A percentile compares a stretch with the other conserved stretches of the same genome.
These are phyloP conservation scores for Chaetoderma sp. DNA, from an alignment of 2,888 invertebrate species.

Conservation along the genomic window DNA sequence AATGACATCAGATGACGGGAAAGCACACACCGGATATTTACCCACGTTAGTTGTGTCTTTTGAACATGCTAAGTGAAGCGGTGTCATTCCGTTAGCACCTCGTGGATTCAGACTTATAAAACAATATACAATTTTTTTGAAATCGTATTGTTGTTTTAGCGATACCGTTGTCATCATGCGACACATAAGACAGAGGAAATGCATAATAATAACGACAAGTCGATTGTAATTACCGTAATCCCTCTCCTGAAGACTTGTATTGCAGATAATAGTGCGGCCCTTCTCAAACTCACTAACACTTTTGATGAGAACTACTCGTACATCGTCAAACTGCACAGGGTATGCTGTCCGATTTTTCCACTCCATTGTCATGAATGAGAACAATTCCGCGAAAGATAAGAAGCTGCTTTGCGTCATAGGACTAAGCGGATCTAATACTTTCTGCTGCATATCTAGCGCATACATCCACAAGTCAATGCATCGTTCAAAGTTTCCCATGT, in stretches of 20 bases:
- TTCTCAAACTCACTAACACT: constrained; percentile 75
- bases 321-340: constrained; percentile 84
- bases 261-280: constrained; percentile 68
- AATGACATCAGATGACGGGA: constrained; percentile 79
- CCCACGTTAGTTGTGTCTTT: constrained; percentile 79
- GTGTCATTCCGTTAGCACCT: constrained; percentile 66
- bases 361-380: constrained; percentile 88
- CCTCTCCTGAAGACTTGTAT: constrained; percentile 64
- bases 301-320: constrained; percentile 85
- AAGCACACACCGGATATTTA: constrained; percentile 79
- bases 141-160: constrained; percentile 68
- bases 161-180: constrained; percentile 65
- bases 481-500: constrained; percentile 84
- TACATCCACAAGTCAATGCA: constrained; percentile 97
- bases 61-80: constrained; percentile 84
- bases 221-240: constrained; percentile 85
- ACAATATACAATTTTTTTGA: constrained; percentile 80
- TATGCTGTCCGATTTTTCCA: constrained; percentile 73
- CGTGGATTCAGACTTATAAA: constrained; percentile 80
- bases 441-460: constrained; percentile 95
- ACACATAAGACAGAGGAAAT: constrained; percentile 70
- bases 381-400: constrained; percentile 92
- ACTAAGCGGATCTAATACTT: constrained; percentile 90
- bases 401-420: constrained; percentile 95
- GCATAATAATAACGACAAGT: constrained; percentile 86